Base-by-base conservation (phyloP, 2,797 vertebrate species). In the Enteromius fasciolatus region DNA sequence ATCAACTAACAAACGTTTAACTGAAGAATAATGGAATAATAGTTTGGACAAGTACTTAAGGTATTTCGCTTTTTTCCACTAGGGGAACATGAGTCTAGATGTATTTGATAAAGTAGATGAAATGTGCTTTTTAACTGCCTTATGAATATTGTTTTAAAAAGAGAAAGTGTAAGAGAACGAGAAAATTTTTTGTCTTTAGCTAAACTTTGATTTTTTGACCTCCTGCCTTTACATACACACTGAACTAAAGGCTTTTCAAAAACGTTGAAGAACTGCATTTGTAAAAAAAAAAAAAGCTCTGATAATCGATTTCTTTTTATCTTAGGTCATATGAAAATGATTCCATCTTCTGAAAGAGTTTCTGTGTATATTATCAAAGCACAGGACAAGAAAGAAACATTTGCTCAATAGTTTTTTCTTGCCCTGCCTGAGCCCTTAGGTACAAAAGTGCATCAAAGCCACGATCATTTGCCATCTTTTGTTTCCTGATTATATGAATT, bases 381-480 rank as follows among this genome's bases (percentile, higher is more conserved):
- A 31, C 15, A 48, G 17, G 25, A 50, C 44, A 48, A 20, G 3
- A 72, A 20, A 50, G 36, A 70, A 70, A 12, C 1, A 2, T 11
- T 73, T 11, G 46, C 70, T 52, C 11, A 52, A 4, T 33, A 46
- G 41, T 66, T 78, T 66, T 66, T 66, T 39, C 14, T 23, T 57
- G 14, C 72, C n/a, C 20, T 59, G 23, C 4, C 33, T n/a, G 39
- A 75, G 73, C 50, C 14, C 12, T 23, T 57, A 39, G 20, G 33
- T 23, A 23, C 50, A 57, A 59, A 75, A 59, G 52, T 75, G 73
- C 73, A 59, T 75, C 33, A 75, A 59, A 75, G 52, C 50, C n/a
- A 75, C 0, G 33, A 75, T 59, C 33, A 41, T 75, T 59, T 59
- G 14, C 52, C n/a, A 75, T 41, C 14, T 59, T 54, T 52, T 73